These are phyloP conservation scores for Calliopum simillimum DNA, from an alignment of 2,888 invertebrate genomes.

Conservation along the genomic window DNA sequence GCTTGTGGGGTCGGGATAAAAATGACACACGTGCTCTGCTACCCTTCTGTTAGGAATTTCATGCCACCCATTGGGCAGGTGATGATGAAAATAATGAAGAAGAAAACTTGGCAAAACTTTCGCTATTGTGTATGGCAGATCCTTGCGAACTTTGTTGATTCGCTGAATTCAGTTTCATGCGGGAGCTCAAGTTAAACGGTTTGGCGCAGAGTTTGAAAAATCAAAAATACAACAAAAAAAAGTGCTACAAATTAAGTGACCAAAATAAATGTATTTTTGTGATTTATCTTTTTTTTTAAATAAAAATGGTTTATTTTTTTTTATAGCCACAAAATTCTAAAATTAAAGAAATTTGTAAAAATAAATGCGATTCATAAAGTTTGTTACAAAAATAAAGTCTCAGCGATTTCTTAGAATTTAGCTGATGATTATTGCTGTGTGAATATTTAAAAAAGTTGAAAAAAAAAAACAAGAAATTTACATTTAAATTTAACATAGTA, in stretches of 20 bases:
- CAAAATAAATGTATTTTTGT: slow-evolving; percentile 13
- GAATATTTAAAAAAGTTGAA: slow-evolving; percentile 10
- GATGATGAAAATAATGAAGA: slow-evolving; percentile 39
- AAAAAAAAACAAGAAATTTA: slow-evolving; percentile 20
- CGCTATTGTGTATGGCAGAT: background rate
- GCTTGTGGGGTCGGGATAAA: slow-evolving; percentile 44
- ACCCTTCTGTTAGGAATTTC: slow-evolving; percentile 21
- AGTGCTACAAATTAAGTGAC: slow-evolving; percentile 5
- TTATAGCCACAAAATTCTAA: background rate
- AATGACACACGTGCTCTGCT: slow-evolving; percentile 54
- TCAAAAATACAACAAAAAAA: background rate
- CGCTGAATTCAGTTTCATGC: slow-evolving; percentile 50
- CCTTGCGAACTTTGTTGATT: background rate
- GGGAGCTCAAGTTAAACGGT: slow-evolving; percentile 48
- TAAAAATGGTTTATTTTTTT: background rate
- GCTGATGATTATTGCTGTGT: slow-evolving; percentile 8
- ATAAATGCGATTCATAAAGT: background rate
- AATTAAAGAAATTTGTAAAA: background rate
- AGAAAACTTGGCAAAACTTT: background rate
- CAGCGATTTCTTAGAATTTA: too few relatives aligned
- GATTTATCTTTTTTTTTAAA: background rate
- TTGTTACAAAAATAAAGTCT: background rate
- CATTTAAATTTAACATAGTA: slow-evolving; percentile 3
- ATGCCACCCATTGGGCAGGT: slow-evolving; percentile 61
- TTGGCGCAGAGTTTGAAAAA: slow-evolving; percentile 25